Evolutionary conservation across 1,140 invertebrate species (phyloP), one percentile per base, ranked within the genome.

Genomic region (Calliopsis andreniformis): DNA sequence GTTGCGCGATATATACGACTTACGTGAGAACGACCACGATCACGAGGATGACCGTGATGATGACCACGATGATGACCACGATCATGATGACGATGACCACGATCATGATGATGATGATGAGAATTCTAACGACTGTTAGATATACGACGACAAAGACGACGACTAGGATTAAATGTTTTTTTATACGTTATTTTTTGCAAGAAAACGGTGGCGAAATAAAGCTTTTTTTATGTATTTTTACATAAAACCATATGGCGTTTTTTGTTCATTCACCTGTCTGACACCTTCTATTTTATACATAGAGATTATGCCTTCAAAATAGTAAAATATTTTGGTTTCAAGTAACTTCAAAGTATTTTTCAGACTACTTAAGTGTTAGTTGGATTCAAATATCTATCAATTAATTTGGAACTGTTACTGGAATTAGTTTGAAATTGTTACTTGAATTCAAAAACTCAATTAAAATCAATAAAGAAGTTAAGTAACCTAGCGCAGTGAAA

Each of bases 121-220:
- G 23, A 43, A 83, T 82, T 79, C 84, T 80, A 78, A 88, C 45
- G 71, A 76, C 79, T 43, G 87, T 79, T 79, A 87, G 70, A 58
- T 84, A 80, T 59, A 84, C 71, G 55, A 82, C 42, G 47, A 79
- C 63, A 71, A 87, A 77, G 77, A 86, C 76, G 70, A 76, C 47
- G 23, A 73, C 58, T 32, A 69, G 42, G 35, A 69, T 61, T 58
- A 87, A 87, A 86, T 80, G 58, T 69, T 83, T 85, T 90, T 90
- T 90, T 91, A 89, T 91, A 90, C 87, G 72, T 88, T 89, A 89
- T 86, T 91, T 92, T 92, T 92, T 92, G 91, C 91, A 92, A 92
- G 91, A 92, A 92, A 91, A 92, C 91, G 91, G 91, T 92, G 91
- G 91, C 90, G 90, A 92, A 92, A 92, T 92, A 92, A 92, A 92